Evolutionary conservation across 2,797 vertebrate genomes (phyloP), one percentile per base, ranked within the genome.

Genomic region (Centroberyx gerrardi): DNA sequence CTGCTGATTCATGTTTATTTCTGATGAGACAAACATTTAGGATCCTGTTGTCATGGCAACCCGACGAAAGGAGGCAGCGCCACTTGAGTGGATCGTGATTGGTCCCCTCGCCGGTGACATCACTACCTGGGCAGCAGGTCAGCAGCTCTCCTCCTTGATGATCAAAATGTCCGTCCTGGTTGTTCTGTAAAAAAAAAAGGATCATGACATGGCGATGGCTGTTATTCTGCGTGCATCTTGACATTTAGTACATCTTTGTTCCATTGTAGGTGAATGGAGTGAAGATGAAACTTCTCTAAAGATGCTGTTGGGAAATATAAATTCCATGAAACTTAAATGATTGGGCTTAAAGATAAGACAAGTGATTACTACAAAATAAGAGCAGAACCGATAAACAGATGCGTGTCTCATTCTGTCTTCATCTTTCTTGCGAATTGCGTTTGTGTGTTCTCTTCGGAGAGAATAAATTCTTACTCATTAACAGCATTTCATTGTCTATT

Each of bases 131-230:
- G 4, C 36, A 13, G 4, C 36, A 13, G 40, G 0, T 94, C 72
- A 94, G 83, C 95, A 95, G 56, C 15, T n/a, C 31, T 62, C 89
- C 10, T 95, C 91, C 62, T 91, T 93, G 36, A 3, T 49, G 27
- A 95, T 79, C 68, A 92, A 17, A 61, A 95, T 93, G 46, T 94
- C 80, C 51, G 8, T 77, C 83, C 83, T 94, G 66, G 76, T 90
- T 38, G 0, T 0, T 52, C 94, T 96, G 85, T 4, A 59, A 29
- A 28, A 54, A 38, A 76, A 46, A 83, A 61, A 78, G 14, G 74
- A 73, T 17, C 14, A 61, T 44, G 27, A 52, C n/a, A 8, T 18
- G 4, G 58, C 3, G 9, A 71, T 18, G 8, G 0, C 4, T 59
- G 51, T 18, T 5, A 69, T 18, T 76, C 13, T 54, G 27, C 7